Base-by-base conservation (phyloP, 2,888 invertebrate species). In the Eristalis arbustorum region DNA sequence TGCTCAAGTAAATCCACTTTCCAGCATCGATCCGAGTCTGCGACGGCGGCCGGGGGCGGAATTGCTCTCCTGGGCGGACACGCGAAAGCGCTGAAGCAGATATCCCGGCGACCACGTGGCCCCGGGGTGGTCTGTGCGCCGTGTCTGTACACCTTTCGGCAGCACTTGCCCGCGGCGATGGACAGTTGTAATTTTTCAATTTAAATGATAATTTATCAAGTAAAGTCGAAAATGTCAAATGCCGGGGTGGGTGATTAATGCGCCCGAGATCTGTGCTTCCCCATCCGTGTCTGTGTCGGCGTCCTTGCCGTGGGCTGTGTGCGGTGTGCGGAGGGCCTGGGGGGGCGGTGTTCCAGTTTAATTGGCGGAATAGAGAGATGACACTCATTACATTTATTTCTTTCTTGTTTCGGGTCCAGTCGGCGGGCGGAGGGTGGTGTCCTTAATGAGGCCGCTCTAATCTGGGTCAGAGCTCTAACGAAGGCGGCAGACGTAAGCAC, bases 181-280 rank as follows among this genome's bases (percentile, higher is more conserved):
- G 56, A 18, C 62, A 49, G 49, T 49, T 71, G 72, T 62, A 57
- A 56, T 66, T 72, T 77, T 76, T 69, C 71, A 71, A 71, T 75
- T 81, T 66, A 81, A 81, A 81, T 67, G 75, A 71, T 62, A 71
- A 81, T 81, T 71, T 71, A 66, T 81, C 75, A 76, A 75, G 56
- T 61, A 18, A 37, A 64, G 59, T 81, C 59, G 61, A 76, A 66
- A 66, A 64, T 75, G 59, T 61, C 69, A 40, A 22, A 31, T 72
- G 34, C 56, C 14, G 5, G 34, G 14, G 71, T 14, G 34, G 56
- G 74, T 62, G 76, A 76, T 83, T 83, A 77, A 77, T 73, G 68
- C 63, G 59, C 6, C 49, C 67, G 67, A 42, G 66, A 5, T 25
- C 57, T n/a, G 28, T 31, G 31, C 37, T 8, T 10, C 31, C 10